phyloP scores from a whole-genome alignment of 2,888 invertebrate species.

The Drosophila mercatorum region DNA sequence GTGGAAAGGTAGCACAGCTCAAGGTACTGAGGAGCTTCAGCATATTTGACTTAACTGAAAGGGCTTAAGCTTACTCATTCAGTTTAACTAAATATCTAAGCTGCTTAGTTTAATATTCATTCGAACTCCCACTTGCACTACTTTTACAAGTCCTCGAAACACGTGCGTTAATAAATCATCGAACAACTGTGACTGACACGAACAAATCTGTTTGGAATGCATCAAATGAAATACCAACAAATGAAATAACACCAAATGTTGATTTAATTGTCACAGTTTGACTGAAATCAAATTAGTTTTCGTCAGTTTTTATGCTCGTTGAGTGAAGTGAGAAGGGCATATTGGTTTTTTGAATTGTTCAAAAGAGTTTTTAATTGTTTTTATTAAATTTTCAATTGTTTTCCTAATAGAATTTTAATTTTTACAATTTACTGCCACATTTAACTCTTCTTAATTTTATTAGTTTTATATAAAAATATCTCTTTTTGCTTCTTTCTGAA shows the following conservation, averaged over 20 bases:
- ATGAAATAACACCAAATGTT: not conserved
- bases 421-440: too few species aligned
- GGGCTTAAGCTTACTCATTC: not conserved
- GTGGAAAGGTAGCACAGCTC: not conserved
- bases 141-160: not conserved
- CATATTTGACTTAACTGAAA: constrained; percentile 25
- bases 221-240: not conserved
- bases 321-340: not conserved
- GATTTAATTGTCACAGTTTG: constrained; percentile 2
- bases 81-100: not conserved
- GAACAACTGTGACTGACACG: constrained; percentile 10
- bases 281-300: not conserved
- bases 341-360: not conserved
- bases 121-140: not conserved
- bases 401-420: too few species aligned
- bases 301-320: not conserved
- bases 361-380: too few species aligned
- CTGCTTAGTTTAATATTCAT: not conserved
- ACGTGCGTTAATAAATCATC: constrained; percentile 10
- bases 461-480: too few species aligned
- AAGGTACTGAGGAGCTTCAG: constrained; percentile 8
- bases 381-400: too few species aligned
- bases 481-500: too few species aligned
- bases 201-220: not conserved
- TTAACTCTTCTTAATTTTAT: too few species aligned